Evolutionary conservation across 2,113 vertebrate genomes (phyloP), one percentile per base, ranked within the genome.

Genomic region (Picathartes gymnocephalus): DNA sequence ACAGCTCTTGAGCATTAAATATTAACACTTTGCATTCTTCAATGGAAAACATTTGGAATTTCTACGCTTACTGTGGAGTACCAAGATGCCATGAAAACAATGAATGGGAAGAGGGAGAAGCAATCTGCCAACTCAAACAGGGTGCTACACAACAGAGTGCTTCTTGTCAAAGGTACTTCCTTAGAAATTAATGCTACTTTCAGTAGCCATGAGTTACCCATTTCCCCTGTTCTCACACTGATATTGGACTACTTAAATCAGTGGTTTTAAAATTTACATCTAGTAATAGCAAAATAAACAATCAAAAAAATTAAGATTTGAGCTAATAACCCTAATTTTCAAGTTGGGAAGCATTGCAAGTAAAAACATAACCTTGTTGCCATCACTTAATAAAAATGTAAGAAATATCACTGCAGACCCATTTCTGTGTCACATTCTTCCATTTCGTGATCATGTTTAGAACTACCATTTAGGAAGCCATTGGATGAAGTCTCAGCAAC

Each of bases 361-460:
- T 98, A 97, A 97, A 97, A 98, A 96, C 95, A 97, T 96, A 98
- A 98, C 96, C 97, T 96, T 97, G 96, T 90, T 96, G 95, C 86
- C 97, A 98, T 95, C 94, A 97, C 89, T 97, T 97, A 98, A 97
- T 98, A 97, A 97, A 98, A 98, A 98, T 90, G 88, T 97, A 98
- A 98, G 92, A 98, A 98, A 97, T 98, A 97, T 97, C 96, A 97
- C 97, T 98, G 96, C 98, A 98, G 98, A 99, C 99, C 99, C 99
- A 99, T 99, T 98, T 99, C 99, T 76, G 99, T 98, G 93, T 99
- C 99, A 96, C 99, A 99, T 97, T 99, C 99, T 95, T 99, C 99
- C 79, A 99, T 98, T 97, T 99, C 99, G 62, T 98, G 94, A 95
- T 98, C 96, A 95, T 99, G 99, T 97, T 99, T 99, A 97, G 99